Percentiles rank a stretch among this genome's conserved stretches.
Conservation (phyloP, 2,797 vertebrate species). For the Zenarchopterus dispar region DNA sequence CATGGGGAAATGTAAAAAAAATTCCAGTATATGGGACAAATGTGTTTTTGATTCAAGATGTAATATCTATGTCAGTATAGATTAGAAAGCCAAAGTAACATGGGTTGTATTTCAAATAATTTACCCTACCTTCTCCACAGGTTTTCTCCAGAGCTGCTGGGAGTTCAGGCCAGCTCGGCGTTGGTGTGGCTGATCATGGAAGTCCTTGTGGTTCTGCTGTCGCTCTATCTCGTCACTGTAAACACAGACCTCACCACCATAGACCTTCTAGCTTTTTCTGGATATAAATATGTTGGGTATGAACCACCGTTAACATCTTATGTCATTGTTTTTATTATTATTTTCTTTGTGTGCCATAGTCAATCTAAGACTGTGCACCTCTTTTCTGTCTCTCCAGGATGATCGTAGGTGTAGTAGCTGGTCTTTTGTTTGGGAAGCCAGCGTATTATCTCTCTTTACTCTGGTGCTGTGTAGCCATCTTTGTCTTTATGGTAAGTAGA, state of each 20-base stretch:
- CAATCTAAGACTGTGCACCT: neutral
- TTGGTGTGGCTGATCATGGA: conserved; percentile 92
- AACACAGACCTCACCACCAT: conserved; percentile 93
- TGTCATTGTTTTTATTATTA: neutral
- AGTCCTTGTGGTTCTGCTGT: conserved; percentile 87
- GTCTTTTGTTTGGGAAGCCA: conserved; percentile 88
- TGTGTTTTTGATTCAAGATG: no score
- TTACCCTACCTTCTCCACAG: conserved; percentile 58
- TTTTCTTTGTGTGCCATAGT: no score
- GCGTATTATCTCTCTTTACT: conserved; percentile 89
- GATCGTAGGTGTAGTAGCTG: conserved; percentile 88
- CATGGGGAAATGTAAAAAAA: no score
- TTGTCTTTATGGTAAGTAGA: conserved; percentile 90
- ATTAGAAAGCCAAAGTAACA: no score
- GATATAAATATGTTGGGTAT: conserved; percentile 95
- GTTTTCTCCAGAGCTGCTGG: conserved; percentile 93
- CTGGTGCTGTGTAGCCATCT: conserved; percentile 90
- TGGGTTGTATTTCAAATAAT: no score
- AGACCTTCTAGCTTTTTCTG: conserved; percentile 90
- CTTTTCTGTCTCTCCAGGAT: conserved; percentile 80
- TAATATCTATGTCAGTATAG: no score
- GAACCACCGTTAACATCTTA: conserved; percentile 27
- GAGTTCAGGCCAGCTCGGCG: conserved; percentile 92
- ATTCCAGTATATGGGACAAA: no score
- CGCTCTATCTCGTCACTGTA: conserved; percentile 90